Percentiles rank a stretch among this genome's conserved stretches.
Evolutionary conservation across 2,797 vertebrate genomes (phyloP).

Genomic region (Sarcoramphus papa): DNA sequence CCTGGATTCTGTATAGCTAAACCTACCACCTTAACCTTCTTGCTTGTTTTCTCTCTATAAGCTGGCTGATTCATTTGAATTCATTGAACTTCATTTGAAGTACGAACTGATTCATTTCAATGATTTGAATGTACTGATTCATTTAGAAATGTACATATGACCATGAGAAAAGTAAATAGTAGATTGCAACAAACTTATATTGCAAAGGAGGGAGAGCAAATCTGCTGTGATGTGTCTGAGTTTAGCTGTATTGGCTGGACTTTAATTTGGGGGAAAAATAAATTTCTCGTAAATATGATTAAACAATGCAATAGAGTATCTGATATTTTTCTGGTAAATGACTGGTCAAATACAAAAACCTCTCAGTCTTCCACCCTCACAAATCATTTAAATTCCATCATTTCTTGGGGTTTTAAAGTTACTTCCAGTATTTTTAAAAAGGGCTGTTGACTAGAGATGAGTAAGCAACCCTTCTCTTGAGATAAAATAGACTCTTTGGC

Average conservation of each 20-base stretch:
- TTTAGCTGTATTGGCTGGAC: not conserved
- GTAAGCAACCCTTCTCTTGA: not conserved
- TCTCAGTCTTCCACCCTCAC: not conserved
- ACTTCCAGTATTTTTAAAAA: not conserved
- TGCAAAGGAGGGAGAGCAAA: not conserved
- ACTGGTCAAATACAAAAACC: not conserved
- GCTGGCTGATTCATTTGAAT: not conserved
- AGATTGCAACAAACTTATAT: not conserved
- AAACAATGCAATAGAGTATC: not conserved
- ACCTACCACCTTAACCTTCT: not conserved
- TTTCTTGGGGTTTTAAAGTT: slow-evolving; percentile 1
- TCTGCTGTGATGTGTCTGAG: not conserved
- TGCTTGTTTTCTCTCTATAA: not conserved
- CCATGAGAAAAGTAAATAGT: not conserved
- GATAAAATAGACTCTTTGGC: not conserved
- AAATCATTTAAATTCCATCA: not conserved
- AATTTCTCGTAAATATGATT: not conserved
- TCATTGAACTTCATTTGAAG: not conserved
- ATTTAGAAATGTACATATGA: not conserved
- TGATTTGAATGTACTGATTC: not conserved
- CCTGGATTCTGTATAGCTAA: not conserved
- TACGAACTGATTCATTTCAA: not conserved
- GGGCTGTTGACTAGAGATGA: not conserved
- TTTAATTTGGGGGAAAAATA: not conserved
- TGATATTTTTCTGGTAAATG: slow-evolving; percentile 18